Evolutionary conservation across 2,797 vertebrate species (phyloP).

Genomic region (Intellagama lesueurii): DNA sequence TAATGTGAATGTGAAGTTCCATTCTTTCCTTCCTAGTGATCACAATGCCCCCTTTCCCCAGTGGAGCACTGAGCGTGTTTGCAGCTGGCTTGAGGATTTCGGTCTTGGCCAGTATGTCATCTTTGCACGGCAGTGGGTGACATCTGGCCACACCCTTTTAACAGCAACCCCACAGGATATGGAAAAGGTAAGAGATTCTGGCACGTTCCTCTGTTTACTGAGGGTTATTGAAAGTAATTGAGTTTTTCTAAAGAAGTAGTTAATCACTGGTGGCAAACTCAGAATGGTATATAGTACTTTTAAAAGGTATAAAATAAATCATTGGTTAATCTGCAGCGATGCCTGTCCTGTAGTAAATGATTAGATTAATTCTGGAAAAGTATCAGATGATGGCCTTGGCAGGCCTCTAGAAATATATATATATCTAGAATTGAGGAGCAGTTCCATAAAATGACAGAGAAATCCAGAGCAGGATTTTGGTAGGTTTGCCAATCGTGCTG

Average conservation of each 20-base stretch:
- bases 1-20: neutral
- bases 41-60: conserved; percentile 91
- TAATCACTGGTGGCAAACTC: neutral
- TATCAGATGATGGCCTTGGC: neutral
- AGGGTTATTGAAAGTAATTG: neutral
- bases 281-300: neutral
- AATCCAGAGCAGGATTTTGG: neutral
- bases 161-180: conserved; percentile 94
- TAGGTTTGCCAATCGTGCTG: neutral
- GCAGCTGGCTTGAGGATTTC: conserved; percentile 94
- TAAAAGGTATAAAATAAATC: neutral
- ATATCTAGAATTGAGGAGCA: neutral
- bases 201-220: neutral
- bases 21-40: conserved; percentile 78
- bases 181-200: conserved; percentile 88
- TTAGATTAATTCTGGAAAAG: neutral
- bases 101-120: conserved; percentile 94
- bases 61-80: conserved; percentile 95
- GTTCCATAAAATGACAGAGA: neutral
- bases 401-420: neutral
- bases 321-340: neutral
- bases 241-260: neutral
- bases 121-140: conserved; percentile 95
- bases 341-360: neutral
- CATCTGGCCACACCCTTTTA: conserved; percentile 90